These are phyloP conservation scores for Phymanthus crucifer DNA, from an alignment of 92 coral and sea anemone species.

Conservation along the genomic window DNA sequence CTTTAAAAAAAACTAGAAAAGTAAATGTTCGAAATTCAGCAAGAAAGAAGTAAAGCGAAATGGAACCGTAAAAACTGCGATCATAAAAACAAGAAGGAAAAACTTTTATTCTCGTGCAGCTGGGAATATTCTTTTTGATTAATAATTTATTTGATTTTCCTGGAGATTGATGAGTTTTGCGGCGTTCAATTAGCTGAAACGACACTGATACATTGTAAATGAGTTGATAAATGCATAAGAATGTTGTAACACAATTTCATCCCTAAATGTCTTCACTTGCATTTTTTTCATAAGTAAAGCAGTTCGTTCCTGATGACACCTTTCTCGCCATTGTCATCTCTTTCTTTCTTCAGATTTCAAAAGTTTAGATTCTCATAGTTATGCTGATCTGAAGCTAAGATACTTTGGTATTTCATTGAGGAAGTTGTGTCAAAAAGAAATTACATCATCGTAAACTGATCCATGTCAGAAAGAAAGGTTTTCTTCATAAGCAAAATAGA, in stretches of 20 bases:
- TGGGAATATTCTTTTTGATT: neutral
- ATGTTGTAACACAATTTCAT: neutral
- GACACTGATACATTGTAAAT: neutral
- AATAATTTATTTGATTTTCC: neutral
- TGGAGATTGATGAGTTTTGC: neutral
- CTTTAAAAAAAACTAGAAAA: neutral
- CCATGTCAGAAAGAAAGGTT: too few species aligned
- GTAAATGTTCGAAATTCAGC: neutral
- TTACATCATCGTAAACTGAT: too few species aligned
- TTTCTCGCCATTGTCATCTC: too few species aligned
- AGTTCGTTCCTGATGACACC: too few species aligned
- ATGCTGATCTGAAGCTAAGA: too few species aligned
- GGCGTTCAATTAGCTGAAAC: neutral
- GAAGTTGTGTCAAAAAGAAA: too few species aligned
- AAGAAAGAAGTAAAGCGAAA: neutral
- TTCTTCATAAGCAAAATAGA: too few species aligned
- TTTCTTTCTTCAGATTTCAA: too few species aligned
- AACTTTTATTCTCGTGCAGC: neutral
- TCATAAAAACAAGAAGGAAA: neutral
- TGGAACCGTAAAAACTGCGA: neutral
- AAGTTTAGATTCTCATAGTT: too few species aligned
- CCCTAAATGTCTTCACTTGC: too few species aligned
- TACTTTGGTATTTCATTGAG: too few species aligned
- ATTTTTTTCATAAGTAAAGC: neutral
- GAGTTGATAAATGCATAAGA: neutral